Percentiles rank a stretch among this genome's conserved stretches.
phyloP scores from a whole-genome alignment of 1,140 invertebrate genomes.

The Formica selysi region DNA sequence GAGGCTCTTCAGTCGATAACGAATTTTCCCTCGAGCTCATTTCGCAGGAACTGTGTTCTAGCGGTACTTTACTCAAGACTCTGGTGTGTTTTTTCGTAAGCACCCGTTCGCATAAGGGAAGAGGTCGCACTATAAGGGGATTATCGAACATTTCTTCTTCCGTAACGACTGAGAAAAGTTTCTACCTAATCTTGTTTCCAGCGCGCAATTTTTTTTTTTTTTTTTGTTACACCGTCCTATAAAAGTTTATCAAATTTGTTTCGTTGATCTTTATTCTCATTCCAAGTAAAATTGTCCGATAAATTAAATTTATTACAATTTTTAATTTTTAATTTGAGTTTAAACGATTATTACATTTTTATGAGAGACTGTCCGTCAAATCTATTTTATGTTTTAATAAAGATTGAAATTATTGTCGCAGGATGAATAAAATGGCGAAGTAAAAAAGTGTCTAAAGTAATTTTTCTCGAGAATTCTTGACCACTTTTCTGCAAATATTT shows the following conservation, averaged over 20 bases:
- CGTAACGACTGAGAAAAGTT: neutral
- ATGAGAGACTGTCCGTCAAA: neutral
- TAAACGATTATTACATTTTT: slow-evolving; percentile 7
- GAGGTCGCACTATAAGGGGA: neutral
- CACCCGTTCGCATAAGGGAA: neutral
- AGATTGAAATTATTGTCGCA: neutral
- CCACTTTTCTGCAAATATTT: neutral
- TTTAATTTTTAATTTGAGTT: neutral
- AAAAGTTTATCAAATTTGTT: slow-evolving; percentile 3
- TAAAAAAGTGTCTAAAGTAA: neutral
- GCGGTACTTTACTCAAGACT: neutral
- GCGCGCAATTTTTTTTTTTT: neutral
- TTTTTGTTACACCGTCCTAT: neutral
- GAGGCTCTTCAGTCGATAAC: slow-evolving; percentile 20
- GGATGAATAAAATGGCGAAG: neutral
- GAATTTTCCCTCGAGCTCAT: slow-evolving; percentile 17
- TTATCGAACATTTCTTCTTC: neutral
- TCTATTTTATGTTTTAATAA: neutral
- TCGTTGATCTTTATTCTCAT: neutral
- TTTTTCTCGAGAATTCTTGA: neutral
- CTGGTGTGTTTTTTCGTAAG: neutral
- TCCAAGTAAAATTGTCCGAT: neutral
- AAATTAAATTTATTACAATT: neutral
- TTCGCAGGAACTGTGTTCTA: neutral
- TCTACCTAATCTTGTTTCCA: neutral